Evolutionary conservation across 2,888 invertebrate genomes (phyloP), one percentile per base, ranked within the genome.

Genomic region (Tetragnatha montana): DNA sequence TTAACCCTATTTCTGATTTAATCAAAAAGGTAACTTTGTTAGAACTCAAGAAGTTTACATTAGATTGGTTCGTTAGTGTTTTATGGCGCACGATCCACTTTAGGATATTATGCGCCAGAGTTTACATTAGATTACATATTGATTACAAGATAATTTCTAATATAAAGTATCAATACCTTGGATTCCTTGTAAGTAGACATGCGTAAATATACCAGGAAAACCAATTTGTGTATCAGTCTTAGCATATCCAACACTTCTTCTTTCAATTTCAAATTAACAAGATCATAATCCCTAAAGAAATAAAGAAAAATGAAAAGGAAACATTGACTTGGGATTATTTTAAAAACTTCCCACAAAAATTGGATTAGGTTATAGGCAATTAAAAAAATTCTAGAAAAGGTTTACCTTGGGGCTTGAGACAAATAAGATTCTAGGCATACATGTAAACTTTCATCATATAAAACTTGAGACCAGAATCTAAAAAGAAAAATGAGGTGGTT

Each of bases 141-240:
- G n/a, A n/a, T n/a, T n/a, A n/a, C n/a, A n/a, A n/a, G n/a, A n/a
- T n/a, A n/a, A 60, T 60, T 35, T 35, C 35, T 35, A 2, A 35
- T 1, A 35, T 35, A 35, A 35, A 51, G 8, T 10, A 79, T 22
- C 22, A 73, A 14, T 93, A 96, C 96, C 94, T 95, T 95, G 19
- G 96, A 96, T 93, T 97, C 97, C 92, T 96, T 96, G 93, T 96
- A 96, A 14, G 97, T 97, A 12, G 96, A 95, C 91, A 98, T 95
- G 92, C 98, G 95, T 91, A 96, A 95, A 92, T 96, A 96, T 10
- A 97, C 94, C 35, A 96, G 94, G 80, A 97, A 95, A 84, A 97
- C 95, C 21, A 94, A 93, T 73, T 93, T 93, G 88, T 94, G 94
- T 17, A 95, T 92, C 82, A 95, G 94, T 90, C 95, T 94, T 71